Percentiles rank a stretch among this genome's conserved stretches.
Evolutionary conservation across 2,113 vertebrate species (phyloP).

Genomic region (Chaenocephalus aceratus): DNA sequence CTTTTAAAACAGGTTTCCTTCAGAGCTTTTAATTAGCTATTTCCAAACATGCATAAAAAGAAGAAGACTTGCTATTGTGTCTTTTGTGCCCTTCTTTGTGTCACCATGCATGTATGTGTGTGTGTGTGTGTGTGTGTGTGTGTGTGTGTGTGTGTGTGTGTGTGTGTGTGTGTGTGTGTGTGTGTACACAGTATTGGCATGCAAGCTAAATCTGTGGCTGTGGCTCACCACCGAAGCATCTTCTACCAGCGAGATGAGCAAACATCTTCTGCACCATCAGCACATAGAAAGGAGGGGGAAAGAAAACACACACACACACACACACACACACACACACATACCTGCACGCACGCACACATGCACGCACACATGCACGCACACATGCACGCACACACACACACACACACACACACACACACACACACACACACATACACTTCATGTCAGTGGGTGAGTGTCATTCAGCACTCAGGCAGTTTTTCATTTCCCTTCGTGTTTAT

Average conservation of each 20-base stretch:
- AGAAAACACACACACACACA: not conserved
- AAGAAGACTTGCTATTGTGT: not conserved
- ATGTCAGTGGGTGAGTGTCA: too few relatives aligned
- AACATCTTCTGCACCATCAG: slow-evolving; percentile 54
- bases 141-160: slow-evolving; percentile 16
- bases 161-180: slow-evolving; percentile 17
- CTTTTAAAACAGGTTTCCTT: too few relatives aligned
- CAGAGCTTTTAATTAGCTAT: not conserved
- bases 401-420: too few relatives aligned
- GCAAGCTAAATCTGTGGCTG: slow-evolving; percentile 22
- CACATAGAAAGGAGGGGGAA: slow-evolving; percentile 24
- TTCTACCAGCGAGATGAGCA: slow-evolving; percentile 39
- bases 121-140: slow-evolving; percentile 22
- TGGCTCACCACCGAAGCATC: slow-evolving; percentile 60
- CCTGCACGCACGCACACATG: not conserved
- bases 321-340: not conserved
- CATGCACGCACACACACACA: too few relatives aligned
- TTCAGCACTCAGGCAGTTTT: not conserved
- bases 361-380: too few relatives aligned
- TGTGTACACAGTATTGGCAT: slow-evolving; percentile 12
- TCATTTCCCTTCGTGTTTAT: slow-evolving; percentile 6
- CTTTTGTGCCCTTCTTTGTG: not conserved
- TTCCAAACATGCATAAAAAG: not conserved
- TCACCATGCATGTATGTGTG: not conserved
- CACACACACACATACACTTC: not conserved